Conservation (phyloP, 2,797 vertebrate species). For the Oreochromis grahami region DNA sequence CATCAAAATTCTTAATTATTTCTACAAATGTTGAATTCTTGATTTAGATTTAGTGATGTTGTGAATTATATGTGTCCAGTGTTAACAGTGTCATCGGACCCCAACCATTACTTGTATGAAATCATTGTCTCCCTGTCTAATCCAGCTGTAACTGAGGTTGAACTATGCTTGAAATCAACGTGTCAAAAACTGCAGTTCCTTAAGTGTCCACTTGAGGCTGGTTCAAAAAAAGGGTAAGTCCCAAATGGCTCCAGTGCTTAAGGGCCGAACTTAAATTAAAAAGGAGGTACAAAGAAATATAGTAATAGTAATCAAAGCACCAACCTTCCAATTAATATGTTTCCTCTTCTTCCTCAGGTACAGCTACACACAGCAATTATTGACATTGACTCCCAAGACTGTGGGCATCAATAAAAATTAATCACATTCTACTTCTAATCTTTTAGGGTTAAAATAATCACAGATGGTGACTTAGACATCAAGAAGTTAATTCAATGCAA, state of each 20-base stretch:
- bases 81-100: neutral
- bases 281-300: neutral
- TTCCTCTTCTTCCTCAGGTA: neutral
- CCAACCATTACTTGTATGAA: neutral
- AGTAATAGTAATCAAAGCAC: neutral
- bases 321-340: neutral
- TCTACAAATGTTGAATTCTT: neutral
- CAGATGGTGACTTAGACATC: neutral
- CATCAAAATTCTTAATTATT: neutral
- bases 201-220: neutral
- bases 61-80: neutral
- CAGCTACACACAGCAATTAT: neutral
- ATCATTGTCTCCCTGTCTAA: neutral
- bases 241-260: neutral
- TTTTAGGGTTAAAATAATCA: neutral
- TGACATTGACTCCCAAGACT: neutral
- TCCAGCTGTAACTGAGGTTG: neutral
- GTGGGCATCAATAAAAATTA: neutral
- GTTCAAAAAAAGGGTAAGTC: neutral
- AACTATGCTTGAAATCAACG: neutral
- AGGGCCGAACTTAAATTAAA: neutral
- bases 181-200: neutral
- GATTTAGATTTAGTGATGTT: neutral
- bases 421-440: neutral
- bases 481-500: neutral